Conservation (phyloP, 2,888 invertebrate genomes). For the Heteromyza rotundicornis region DNA sequence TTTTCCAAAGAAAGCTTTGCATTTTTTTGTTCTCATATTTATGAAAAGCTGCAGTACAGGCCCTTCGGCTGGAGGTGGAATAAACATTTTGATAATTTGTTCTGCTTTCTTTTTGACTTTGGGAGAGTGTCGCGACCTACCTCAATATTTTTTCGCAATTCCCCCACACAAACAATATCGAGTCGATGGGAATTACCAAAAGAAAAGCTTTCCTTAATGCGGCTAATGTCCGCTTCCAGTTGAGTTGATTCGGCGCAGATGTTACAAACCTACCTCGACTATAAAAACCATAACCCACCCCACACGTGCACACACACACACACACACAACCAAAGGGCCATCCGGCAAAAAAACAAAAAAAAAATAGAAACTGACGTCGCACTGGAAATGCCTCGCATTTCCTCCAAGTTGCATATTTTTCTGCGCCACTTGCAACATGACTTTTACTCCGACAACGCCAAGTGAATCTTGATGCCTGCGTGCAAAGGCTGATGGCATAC, state of each 20-base stretch:
- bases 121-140: too few relatives aligned
- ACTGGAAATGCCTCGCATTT: too few relatives aligned
- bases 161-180: not conserved
- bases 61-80: too few relatives aligned
- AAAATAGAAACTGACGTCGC: not conserved
- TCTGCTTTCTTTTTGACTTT: too few relatives aligned
- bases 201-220: not conserved
- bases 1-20: too few relatives aligned
- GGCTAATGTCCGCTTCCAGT: not conserved
- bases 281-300: conserved; percentile 3
- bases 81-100: too few relatives aligned
- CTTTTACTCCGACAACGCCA: not conserved
- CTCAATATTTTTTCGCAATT: not conserved
- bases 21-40: too few relatives aligned
- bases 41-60: too few relatives aligned
- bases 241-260: not conserved
- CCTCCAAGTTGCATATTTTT: too few relatives aligned
- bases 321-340: too few relatives aligned
- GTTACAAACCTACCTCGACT: not conserved
- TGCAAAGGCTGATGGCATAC: not conserved
- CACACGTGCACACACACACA: not conserved
- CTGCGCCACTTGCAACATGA: not conserved
- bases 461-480: not conserved
- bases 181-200: not conserved
- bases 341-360: too few relatives aligned